Percentiles rank a stretch among this genome's conserved stretches.
These are phyloP conservation scores for Coenonympha arcania DNA, from an alignment of 2,888 invertebrate genomes.

Conservation along the genomic window DNA sequence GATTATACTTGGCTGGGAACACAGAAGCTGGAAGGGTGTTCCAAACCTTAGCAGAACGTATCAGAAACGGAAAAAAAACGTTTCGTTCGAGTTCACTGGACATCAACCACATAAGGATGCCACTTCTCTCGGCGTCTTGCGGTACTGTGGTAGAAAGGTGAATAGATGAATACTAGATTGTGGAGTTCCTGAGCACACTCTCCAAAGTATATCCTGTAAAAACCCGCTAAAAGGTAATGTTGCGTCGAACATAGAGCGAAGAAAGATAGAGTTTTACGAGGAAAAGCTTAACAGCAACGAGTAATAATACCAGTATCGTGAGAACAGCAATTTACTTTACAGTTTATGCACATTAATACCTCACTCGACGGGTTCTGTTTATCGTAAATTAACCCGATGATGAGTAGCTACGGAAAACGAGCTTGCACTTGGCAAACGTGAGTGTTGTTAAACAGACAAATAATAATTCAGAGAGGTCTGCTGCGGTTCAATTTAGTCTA, in stretches of 20 bases:
- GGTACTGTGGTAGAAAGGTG: no score
- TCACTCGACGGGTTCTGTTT: constrained; percentile 36
- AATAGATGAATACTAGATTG: no score
- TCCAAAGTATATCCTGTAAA: no score
- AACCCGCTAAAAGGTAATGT: no score
- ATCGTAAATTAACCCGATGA: constrained; percentile 46
- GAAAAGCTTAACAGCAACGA: background rate
- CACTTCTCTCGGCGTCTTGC: no score
- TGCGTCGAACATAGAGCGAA: background rate
- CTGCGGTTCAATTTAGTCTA: constrained; percentile 48
- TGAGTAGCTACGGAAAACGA: constrained; percentile 43
- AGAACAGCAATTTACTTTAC: constrained; percentile 1
- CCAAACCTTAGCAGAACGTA: no score
- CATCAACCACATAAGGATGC: no score
- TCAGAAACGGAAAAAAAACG: no score
- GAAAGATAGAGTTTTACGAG: background rate
- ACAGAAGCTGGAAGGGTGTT: no score
- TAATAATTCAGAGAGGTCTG: constrained; percentile 56
- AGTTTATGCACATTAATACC: constrained; percentile 9
- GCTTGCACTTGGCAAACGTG: constrained; percentile 61
- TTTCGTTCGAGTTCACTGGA: no score
- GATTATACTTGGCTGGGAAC: no score
- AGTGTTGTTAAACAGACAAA: constrained; percentile 59
- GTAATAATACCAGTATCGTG: background rate
- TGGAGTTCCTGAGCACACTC: no score